phyloP scores from a whole-genome alignment of 2,797 vertebrate genomes.

The Syngnathus acus region DNA sequence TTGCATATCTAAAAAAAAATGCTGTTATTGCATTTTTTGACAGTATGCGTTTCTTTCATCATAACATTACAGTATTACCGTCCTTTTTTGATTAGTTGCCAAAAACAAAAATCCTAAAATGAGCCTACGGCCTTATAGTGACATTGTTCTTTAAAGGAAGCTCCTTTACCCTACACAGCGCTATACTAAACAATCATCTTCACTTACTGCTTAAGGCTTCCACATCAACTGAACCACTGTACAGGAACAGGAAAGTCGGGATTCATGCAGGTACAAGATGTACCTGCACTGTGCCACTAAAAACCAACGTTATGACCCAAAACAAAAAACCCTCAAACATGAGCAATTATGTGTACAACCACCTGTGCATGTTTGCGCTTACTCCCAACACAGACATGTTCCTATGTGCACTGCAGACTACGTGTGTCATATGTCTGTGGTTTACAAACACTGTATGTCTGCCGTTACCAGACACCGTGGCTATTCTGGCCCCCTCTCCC shows the following conservation, averaged over 20 bases:
- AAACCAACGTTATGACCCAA: slow-evolving; percentile 17
- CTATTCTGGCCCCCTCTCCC: slow-evolving; percentile 67
- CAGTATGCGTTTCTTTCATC: too few relatives aligned
- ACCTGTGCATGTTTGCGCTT: slow-evolving; percentile 38
- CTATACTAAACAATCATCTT: background rate
- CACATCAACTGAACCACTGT: slow-evolving; percentile 3
- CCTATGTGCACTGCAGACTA: slow-evolving; percentile 27
- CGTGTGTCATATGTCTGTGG: slow-evolving; percentile 52
- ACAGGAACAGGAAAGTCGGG: slow-evolving; percentile 70
- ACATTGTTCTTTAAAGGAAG: background rate
- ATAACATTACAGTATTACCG: background rate
- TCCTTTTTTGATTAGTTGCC: background rate
- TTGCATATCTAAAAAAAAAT: too few relatives aligned
- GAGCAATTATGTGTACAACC: slow-evolving; percentile 43
- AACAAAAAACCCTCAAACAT: slow-evolving; percentile 18
- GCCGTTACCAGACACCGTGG: slow-evolving; percentile 64
- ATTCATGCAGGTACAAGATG: slow-evolving; percentile 63
- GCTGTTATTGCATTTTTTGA: too few relatives aligned
- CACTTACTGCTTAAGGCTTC: slow-evolving; percentile 11
- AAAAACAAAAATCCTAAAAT: background rate
- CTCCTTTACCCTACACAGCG: background rate
- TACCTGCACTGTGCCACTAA: slow-evolving; percentile 45
- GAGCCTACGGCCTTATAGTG: background rate
- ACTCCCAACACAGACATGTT: background rate
- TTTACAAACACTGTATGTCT: slow-evolving; percentile 69